Conservation (phyloP, 2,113 vertebrate genomes). For the Ascaphus truei region DNA sequence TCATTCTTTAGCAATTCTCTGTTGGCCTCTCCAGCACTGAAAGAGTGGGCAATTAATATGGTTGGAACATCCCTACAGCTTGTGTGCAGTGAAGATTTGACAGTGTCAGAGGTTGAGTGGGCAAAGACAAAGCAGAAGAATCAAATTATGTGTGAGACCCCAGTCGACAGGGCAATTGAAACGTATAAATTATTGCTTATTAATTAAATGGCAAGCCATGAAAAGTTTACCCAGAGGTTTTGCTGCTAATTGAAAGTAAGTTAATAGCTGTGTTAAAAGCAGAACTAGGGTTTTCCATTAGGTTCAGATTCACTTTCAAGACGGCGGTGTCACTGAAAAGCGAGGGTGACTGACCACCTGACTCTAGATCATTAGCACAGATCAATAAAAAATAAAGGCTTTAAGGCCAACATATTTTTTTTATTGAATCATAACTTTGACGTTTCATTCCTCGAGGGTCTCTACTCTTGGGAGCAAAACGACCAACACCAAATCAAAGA, state of each 20-base stretch:
- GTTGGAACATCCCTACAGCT: not conserved
- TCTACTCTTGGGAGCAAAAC: not conserved
- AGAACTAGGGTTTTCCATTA: constrained; percentile 7
- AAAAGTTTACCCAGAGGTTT: constrained; percentile 17
- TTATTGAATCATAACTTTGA: not conserved
- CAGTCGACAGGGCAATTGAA: constrained; percentile 11
- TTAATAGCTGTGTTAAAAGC: constrained; percentile 26
- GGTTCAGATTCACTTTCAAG: not conserved
- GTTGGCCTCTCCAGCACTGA: too few species aligned
- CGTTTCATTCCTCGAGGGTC: not conserved
- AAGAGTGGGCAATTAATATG: fast-evolving
- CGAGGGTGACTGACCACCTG: not conserved
- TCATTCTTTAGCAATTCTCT: too few species aligned
- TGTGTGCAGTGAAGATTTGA: fast-evolving
- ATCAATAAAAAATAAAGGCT: not conserved
- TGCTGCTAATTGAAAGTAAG: constrained; percentile 24
- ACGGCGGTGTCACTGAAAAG: not conserved
- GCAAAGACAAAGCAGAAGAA: not conserved
- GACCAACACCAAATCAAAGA: not conserved
- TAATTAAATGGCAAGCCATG: constrained; percentile 35
- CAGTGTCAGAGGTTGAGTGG: not conserved
- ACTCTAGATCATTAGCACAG: not conserved
- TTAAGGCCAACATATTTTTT: not conserved
- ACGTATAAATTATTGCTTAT: constrained; percentile 26
- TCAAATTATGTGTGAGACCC: not conserved